Base-by-base conservation (phyloP, 2,888 invertebrate species). In the Sarcophaga caerulescens region DNA sequence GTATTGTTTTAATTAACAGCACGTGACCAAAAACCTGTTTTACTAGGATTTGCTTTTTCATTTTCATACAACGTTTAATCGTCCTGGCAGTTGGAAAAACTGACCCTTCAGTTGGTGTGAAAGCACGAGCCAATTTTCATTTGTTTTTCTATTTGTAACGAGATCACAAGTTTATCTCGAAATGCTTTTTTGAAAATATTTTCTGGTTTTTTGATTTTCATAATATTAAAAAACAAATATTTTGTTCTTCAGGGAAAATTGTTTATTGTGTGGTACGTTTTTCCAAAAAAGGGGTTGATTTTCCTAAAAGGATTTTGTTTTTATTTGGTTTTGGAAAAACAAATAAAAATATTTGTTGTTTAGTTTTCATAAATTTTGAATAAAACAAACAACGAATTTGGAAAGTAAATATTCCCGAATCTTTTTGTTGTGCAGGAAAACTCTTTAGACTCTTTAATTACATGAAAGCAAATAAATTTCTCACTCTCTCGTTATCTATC, bases 11-110 rank as follows among this genome's bases (percentile, higher is more conserved):
- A 87, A 88, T 87, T 83, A 78, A 25, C 68, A 76, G 86, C 88
- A 87, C 88, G 88, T 88, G 88, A 85, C 85, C 74, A 45, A 11
- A 85, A 88, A 87, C 87, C 86, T 88, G 87, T 88, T 88, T 76
- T 68, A 45, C 14, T 19, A 65, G 66, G 66, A 74, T 82, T 82
- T 80, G 25, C 11, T 78, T 70, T 78, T 76, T 86, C 83, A 86
- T 69, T 76, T 63, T 65, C 62, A 8, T 21, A 11, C 23, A 14
- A 35, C 21, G 60, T 47, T 47, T 4, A 12, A 35, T 25, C 2
- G 35, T 35, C 8, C 35, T 10, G 5, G 45, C 12, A 35, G 65
- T 57, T 21, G 4, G 71, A 14, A 71, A 66, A 66, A 75, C 81
- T 81, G 81, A 81, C 81, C 81, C 75, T 81, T 52, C n/a, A 19